Base-by-base conservation (phyloP, 2,113 vertebrate species). In the Pseudolaguvia tuberculata region DNA sequence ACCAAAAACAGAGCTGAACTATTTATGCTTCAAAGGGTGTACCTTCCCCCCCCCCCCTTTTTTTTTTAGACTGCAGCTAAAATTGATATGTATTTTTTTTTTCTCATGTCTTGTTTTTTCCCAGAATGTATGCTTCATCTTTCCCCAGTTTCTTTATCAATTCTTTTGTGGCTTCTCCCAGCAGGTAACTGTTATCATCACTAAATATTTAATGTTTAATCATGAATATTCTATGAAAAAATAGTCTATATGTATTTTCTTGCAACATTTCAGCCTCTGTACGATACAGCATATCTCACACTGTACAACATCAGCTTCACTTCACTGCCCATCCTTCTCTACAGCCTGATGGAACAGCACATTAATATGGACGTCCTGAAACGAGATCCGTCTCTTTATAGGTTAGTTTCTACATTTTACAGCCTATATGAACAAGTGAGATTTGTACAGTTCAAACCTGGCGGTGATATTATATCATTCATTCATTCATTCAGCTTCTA, bases 281-380 rank as follows among this genome's bases (percentile, higher is more conserved):
- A 97, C 0, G 96, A 99, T 75, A 97, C 97, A 0, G 97, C 97
- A 14, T 99, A 97, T 88, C 87, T 99, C 86, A 98, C 97, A 20
- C 90, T 99, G 75, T 99, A 99, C 92, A 99, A 99, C 89, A 99
- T 99, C 92, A 98, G 96, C 90, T 99, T 99, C 86, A 99, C 97
- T 6, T 99, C 97, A 67, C 94, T 99, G 80, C 97, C 97, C 79
- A 97, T 99, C 80, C 94, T 99, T 65, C 88, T 97, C 78, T 96
- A 97, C 65, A 95, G 97, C 82, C 93, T 99, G 50, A 93, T 96
- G 75, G 97, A 99, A 85, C 96, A 99, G 82, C 96, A 99, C 74
- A 91, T 99, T 58, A 88, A 93, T 85, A 87, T 90, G 76, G 96
- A 98, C 48, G 90, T 92, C 45, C 93, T 99, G 78, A 94, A 92